Evolutionary conservation across 2,113 vertebrate genomes (phyloP).

Genomic region (Elephas maximus): DNA sequence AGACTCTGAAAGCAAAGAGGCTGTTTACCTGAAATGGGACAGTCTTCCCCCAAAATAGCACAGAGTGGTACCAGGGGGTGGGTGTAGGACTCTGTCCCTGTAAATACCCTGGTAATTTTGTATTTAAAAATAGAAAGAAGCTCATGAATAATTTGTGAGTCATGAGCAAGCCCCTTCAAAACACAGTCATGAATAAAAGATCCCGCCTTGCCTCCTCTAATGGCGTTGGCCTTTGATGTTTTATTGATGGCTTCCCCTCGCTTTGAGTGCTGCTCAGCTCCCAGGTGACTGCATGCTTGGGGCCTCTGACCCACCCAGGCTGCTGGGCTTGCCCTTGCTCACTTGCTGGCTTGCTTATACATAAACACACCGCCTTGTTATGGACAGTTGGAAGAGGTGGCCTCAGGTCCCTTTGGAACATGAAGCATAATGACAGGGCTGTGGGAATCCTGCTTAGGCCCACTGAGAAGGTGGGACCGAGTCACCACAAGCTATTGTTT

Average conservation of each 20-base stretch:
- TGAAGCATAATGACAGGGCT: not conserved
- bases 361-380: not conserved
- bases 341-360: conserved; percentile 9
- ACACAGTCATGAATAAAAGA: conserved; percentile 81
- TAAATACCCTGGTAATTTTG: conserved; percentile 76
- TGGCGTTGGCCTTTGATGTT: conserved; percentile 71
- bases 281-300: not conserved
- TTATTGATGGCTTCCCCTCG: conserved; percentile 71
- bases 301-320: not conserved
- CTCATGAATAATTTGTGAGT: conserved; percentile 82
- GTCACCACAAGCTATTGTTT: not conserved
- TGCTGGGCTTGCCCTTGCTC: conserved; percentile 26
- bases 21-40: not conserved
- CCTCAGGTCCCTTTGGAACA: not conserved
- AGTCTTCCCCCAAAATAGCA: conserved; percentile 50
- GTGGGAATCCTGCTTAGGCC: not conserved
- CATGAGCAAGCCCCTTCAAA: conserved; percentile 79
- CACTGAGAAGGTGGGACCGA: not conserved
- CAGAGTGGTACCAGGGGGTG: not conserved
- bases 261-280: not conserved
- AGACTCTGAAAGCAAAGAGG: not conserved
- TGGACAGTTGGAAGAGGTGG: not conserved
- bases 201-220: conserved; percentile 38
- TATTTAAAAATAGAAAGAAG: conserved; percentile 80
- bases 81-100: conserved; percentile 53